These are phyloP conservation scores for Drosophila subpulchrella DNA, from an alignment of 1,140 invertebrate species.

Conservation along the genomic window DNA sequence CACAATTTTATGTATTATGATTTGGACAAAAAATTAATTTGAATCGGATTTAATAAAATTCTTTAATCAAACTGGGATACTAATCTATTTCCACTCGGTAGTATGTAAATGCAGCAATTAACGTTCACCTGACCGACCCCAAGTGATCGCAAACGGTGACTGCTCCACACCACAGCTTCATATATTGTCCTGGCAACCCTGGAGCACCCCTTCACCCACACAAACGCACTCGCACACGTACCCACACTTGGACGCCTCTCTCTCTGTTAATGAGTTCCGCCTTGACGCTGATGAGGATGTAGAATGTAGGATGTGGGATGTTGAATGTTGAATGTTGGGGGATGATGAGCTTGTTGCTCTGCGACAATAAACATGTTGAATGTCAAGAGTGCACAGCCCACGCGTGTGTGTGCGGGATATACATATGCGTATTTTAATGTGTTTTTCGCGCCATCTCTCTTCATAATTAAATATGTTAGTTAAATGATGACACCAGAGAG, in stretches of 20 bases:
- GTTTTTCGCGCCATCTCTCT: constrained; percentile 25
- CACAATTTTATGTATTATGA: too few species aligned
- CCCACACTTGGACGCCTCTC: constrained; percentile 35
- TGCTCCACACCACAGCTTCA: constrained; percentile 1
- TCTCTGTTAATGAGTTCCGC: constrained; percentile 56
- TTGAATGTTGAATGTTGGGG: neutral
- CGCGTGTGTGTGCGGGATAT: constrained; percentile 9
- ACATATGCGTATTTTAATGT: constrained; percentile 22
- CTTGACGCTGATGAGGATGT: constrained; percentile 60
- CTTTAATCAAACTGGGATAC: too few species aligned
- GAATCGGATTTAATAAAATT: too few species aligned
- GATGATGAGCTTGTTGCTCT: constrained; percentile 54
- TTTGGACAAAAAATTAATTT: too few species aligned
- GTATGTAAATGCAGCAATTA: constrained; percentile 1
- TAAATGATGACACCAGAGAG: constrained; percentile 43
- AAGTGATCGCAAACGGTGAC: constrained; percentile 10
- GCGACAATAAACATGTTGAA: constrained; percentile 63
- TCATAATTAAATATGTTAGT: constrained; percentile 58
- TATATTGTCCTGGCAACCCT: constrained; percentile 23
- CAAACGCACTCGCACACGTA: constrained; percentile 16
- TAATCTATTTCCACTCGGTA: too few species aligned
- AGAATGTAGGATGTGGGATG: constrained; percentile 22
- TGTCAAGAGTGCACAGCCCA: constrained; percentile 49
- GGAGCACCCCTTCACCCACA: neutral
- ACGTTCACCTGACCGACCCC: neutral